phyloP scores from a whole-genome alignment of 2,797 vertebrate genomes.

The Eulemur albifrons region DNA sequence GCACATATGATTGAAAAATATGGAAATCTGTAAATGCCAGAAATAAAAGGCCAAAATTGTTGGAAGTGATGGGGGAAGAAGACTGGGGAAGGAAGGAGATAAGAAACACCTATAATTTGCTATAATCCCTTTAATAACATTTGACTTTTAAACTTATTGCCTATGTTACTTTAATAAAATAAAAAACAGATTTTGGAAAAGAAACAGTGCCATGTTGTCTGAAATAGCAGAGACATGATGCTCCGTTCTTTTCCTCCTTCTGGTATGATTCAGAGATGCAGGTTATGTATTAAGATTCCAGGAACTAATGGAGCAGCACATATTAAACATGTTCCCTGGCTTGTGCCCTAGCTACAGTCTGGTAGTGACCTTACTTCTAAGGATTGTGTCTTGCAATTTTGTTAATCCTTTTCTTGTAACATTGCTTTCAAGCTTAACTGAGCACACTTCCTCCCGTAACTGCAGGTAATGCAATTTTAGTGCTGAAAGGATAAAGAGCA shows the following conservation, averaged over 20 bases:
- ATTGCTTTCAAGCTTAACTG: not conserved
- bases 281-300: not conserved
- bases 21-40: not conserved
- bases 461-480: conserved; percentile 32
- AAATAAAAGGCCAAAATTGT: not conserved
- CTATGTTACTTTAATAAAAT: not conserved
- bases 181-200: not conserved
- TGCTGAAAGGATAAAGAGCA: conserved; percentile 7
- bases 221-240: not conserved
- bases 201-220: not conserved
- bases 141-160: not conserved
- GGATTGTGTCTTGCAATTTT: not conserved
- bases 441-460: conserved; percentile 35
- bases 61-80: not conserved
- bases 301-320: not conserved
- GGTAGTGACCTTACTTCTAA: not conserved
- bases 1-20: not conserved
- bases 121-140: not conserved
- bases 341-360: not conserved
- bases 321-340: not conserved
- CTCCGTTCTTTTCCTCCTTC: not conserved
- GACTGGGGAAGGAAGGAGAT: not conserved
- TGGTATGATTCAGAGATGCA: not conserved
- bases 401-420: conserved; percentile 27
- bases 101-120: not conserved